Conservation (phyloP, 2,888 invertebrate species). For the Autographa pulchrina region DNA sequence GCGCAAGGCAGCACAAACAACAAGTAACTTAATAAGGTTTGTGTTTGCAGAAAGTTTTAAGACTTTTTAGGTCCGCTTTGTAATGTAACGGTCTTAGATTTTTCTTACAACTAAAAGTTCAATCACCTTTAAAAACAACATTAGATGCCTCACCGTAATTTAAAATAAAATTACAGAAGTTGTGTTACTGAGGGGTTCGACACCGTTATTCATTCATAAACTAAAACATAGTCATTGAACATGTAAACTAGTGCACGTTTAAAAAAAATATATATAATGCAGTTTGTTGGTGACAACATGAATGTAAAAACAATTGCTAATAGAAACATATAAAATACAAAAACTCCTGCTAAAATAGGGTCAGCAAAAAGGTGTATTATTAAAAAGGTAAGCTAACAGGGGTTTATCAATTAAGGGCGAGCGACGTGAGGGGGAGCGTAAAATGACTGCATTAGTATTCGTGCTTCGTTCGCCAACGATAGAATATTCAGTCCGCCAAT, state of each 20-base stretch:
- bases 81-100: background rate
- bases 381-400: slow-evolving; percentile 9
- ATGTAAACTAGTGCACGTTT: too few species aligned
- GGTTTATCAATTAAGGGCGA: slow-evolving; percentile 45
- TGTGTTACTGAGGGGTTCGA: too few species aligned
- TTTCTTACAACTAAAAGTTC: background rate
- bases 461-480: slow-evolving; percentile 51
- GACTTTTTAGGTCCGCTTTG: slow-evolving; percentile 21
- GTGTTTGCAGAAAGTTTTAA: slow-evolving; percentile 15
- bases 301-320: background rate
- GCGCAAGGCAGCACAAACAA: slow-evolving; percentile 23
- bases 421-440: slow-evolving; percentile 20
- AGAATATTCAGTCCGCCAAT: slow-evolving; percentile 67
- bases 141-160: too few species aligned
- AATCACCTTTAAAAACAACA: too few species aligned
- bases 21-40: slow-evolving; percentile 33
- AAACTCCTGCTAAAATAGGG: background rate
- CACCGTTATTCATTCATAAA: too few species aligned
- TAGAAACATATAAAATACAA: background rate
- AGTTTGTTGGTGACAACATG: too few species aligned
- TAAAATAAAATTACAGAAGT: too few species aligned
- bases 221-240: too few species aligned
- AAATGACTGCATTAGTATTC: slow-evolving; percentile 61
- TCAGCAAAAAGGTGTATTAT: slow-evolving; percentile 4
- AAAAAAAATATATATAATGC: too few species aligned